phyloP scores from a whole-genome alignment of 2,113 vertebrate species.

The Lanius collurio region DNA sequence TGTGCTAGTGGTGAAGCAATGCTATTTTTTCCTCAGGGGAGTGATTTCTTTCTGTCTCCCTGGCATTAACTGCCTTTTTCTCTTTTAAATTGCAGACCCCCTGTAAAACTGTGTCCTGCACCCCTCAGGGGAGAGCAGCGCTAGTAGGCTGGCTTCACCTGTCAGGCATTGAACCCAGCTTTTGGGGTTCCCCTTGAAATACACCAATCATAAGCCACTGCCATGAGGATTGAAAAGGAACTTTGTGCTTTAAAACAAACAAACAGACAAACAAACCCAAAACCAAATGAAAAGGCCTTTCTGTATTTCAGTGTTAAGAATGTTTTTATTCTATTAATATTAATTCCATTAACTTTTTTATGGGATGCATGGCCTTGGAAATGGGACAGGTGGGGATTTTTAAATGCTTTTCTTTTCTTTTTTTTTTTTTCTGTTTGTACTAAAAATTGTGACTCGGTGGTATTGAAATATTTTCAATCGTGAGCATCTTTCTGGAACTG shows the following conservation, averaged over 20 bases:
- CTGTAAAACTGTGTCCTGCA: conserved; percentile 87
- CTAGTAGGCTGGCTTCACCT: conserved; percentile 77
- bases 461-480: conserved; percentile 42
- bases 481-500: neutral
- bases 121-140: conserved; percentile 87
- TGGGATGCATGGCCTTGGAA: neutral
- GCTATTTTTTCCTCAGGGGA: accelerated
- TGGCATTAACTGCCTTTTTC: conserved; percentile 65
- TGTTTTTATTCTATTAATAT: neutral
- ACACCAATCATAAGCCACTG: neutral
- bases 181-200: neutral
- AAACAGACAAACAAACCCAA: neutral
- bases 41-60: neutral
- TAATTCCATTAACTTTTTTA: neutral
- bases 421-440: conserved; percentile 4
- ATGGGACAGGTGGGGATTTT: neutral
- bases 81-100: conserved; percentile 90
- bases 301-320: neutral
- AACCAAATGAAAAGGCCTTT: neutral
- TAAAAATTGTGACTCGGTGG: neutral
- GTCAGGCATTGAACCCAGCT: conserved; percentile 65
- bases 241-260: neutral
- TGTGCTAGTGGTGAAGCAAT: neutral
- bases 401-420: neutral
- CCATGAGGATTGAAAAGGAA: neutral